These are phyloP conservation scores for Therioaphis trifolii DNA, from an alignment of 2,888 invertebrate species.

Conservation along the genomic window DNA sequence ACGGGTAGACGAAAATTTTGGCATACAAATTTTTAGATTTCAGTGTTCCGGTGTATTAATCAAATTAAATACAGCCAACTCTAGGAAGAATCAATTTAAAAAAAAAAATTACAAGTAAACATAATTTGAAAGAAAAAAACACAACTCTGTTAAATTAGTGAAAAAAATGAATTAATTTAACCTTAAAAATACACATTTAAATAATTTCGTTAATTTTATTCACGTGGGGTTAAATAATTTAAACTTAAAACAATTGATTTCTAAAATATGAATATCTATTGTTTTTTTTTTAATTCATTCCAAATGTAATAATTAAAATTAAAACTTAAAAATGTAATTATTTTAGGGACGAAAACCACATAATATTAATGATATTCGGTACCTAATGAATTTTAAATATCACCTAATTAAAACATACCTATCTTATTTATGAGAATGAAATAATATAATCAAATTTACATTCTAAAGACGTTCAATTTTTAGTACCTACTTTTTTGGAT, in stretches of 20 bases:
- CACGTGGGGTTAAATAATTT: neutral
- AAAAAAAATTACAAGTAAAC: too few species aligned
- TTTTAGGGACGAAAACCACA: too few species aligned
- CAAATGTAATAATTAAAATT: too few species aligned
- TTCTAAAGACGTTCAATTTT: neutral
- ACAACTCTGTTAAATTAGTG: neutral
- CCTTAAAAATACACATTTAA: neutral
- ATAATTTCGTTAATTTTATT: neutral
- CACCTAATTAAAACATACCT: too few species aligned
- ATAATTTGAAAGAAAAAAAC: neutral
- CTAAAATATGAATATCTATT: too few species aligned
- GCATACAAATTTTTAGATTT: constrained; percentile 48
- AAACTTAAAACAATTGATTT: neutral
- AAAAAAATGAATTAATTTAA: neutral
- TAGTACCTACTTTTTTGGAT: neutral
- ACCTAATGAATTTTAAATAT: too few species aligned
- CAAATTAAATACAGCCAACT: constrained; percentile 31
- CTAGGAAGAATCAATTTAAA: neutral
- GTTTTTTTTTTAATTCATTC: too few species aligned
- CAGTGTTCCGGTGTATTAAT: constrained; percentile 31
- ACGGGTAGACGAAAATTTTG: constrained; percentile 57
- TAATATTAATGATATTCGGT: too few species aligned
- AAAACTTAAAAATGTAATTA: too few species aligned
- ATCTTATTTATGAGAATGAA: too few species aligned
- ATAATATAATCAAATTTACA: neutral